These are phyloP conservation scores for Galleria mellonella DNA, from an alignment of 1,140 invertebrate genomes.

Conservation along the genomic window DNA sequence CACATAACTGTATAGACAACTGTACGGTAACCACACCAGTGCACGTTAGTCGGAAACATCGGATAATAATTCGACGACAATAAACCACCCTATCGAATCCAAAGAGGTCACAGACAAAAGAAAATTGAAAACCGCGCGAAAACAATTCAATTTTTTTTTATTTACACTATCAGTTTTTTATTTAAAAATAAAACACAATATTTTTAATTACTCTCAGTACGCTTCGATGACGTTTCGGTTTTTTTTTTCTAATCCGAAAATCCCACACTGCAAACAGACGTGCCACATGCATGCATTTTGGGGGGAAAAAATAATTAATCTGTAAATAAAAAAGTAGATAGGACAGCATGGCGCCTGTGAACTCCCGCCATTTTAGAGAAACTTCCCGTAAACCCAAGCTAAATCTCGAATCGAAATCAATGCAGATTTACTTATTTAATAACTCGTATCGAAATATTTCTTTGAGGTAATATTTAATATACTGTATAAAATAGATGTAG, in stretches of 20 bases:
- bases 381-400: conserved; percentile 10
- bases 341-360: conserved; percentile 14
- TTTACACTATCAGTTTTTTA: too few species aligned
- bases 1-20: not conserved
- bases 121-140: not conserved
- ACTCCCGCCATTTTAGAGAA: conserved; percentile 16
- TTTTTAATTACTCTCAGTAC: too few species aligned
- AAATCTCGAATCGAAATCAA: conserved; percentile 24
- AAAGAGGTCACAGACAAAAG: conserved; percentile 18
- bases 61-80: conserved; percentile 1
- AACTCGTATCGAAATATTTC: not conserved
- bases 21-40: not conserved
- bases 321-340: conserved; percentile 1
- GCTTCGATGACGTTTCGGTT: too few species aligned
- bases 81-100: conserved; percentile 7
- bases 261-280: conserved; percentile 1
- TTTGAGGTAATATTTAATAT: too few species aligned
- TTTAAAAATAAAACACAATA: too few species aligned
- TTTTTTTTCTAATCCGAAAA: too few species aligned
- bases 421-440: conserved; percentile 23
- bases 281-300: conserved; percentile 1
- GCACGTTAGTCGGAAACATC: not conserved
- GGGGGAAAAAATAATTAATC: not conserved
- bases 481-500: conserved; percentile 7
- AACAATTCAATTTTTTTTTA: not conserved